A percentile compares a stretch with the other conserved stretches of the same genome.
phyloP scores from a whole-genome alignment of 1,140 invertebrate genomes.

The Drosophila varians region DNA sequence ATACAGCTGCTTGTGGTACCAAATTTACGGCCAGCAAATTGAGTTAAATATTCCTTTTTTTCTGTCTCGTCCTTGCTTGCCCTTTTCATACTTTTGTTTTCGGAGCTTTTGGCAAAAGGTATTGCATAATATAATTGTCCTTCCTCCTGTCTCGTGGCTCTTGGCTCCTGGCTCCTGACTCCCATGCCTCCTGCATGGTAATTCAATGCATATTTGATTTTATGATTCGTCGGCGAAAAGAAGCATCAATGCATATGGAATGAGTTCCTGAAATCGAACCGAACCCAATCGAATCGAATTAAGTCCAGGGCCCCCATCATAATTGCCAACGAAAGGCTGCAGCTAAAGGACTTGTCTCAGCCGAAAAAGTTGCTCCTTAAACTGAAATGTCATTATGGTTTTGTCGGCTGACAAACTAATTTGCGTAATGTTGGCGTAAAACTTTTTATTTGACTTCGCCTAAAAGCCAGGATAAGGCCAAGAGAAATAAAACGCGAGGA shows the following conservation, averaged over 20 bases:
- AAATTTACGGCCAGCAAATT: constrained; percentile 74
- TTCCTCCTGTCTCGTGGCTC: constrained; percentile 3
- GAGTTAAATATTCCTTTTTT: constrained; percentile 65
- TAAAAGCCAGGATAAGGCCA: background rate
- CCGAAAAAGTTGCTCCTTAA: constrained; percentile 37
- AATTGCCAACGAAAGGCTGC: constrained; percentile 26
- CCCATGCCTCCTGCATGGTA: constrained; percentile 63
- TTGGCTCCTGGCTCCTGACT: constrained; percentile 12
- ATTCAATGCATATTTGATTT: constrained; percentile 82
- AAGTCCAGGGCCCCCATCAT: constrained; percentile 10
- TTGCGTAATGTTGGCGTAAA: constrained; percentile 77
- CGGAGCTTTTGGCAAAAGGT: constrained; percentile 32
- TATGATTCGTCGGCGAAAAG: constrained; percentile 55
- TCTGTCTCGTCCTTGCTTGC: constrained; percentile 1
- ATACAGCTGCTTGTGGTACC: constrained; percentile 58
- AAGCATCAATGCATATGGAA: constrained; percentile 63
- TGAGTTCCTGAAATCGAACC: constrained; percentile 23
- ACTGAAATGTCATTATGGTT: constrained; percentile 59
- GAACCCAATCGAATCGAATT: constrained; percentile 1
- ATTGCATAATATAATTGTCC: constrained; percentile 69
- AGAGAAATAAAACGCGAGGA: constrained; percentile 44
- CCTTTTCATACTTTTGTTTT: constrained; percentile 9
- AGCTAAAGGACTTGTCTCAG: background rate
- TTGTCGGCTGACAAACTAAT: constrained; percentile 71
- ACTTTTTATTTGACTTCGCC: constrained; percentile 72